phyloP scores from a whole-genome alignment of 2,113 vertebrate species.

The Hypocryptadius cinnamomeus region DNA sequence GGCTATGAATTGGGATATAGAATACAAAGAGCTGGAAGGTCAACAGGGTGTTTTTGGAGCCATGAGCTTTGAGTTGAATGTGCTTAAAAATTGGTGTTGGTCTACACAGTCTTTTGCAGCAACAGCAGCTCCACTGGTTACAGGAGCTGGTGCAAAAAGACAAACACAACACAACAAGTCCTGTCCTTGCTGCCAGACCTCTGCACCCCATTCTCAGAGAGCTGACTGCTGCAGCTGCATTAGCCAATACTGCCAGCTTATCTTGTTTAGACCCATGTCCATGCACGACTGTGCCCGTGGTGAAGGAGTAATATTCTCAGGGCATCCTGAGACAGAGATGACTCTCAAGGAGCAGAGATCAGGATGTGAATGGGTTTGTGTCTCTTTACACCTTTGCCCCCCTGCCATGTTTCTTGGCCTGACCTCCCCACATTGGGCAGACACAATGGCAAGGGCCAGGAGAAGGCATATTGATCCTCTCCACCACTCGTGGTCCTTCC shows the following conservation, averaged over 20 bases:
- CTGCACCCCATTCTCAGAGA: not conserved
- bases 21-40: not conserved
- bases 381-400: not conserved
- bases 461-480: not conserved
- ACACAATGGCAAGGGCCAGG: accelerated
- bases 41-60: not conserved
- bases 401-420: accelerated
- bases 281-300: accelerated
- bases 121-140: not conserved
- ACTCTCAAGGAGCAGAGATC: not conserved
- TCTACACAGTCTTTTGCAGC: not conserved
- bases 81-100: not conserved
- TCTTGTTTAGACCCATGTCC: not conserved
- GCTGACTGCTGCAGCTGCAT: not conserved
- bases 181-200: not conserved
- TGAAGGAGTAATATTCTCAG: not conserved
- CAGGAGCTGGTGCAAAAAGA: not conserved
- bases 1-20: not conserved
- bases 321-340: not conserved
- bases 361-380: not conserved
- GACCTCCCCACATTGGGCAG: accelerated
- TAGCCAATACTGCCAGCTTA: not conserved
- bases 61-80: not conserved
- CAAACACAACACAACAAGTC: not conserved
- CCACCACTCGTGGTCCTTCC: not conserved